Evolutionary conservation across 1,140 invertebrate genomes (phyloP).

Genomic region (roundworm (Caenorhabditis elegans)): DNA sequence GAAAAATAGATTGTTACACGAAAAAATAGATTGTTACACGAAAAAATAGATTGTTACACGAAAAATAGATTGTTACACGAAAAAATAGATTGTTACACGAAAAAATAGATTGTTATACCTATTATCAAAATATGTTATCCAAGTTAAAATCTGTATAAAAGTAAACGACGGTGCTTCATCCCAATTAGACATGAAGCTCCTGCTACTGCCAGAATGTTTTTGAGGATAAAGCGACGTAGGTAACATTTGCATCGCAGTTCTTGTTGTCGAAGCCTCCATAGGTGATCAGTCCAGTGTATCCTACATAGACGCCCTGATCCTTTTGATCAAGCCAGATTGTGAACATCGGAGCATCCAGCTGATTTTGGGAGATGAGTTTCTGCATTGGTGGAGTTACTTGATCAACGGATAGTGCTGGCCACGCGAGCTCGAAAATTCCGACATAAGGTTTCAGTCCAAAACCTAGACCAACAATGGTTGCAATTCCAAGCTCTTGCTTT

Average conservation of each 20-base stretch:
- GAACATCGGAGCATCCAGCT: slow-evolving; percentile 44
- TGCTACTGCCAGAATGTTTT: slow-evolving; percentile 48
- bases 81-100: too few relatives aligned
- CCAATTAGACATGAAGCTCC: too few relatives aligned
- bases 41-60: too few relatives aligned
- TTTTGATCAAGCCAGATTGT: slow-evolving; percentile 51
- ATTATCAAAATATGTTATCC: too few relatives aligned
- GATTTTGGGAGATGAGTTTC: slow-evolving; percentile 45
- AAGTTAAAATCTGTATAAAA: too few relatives aligned
- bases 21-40: too few relatives aligned
- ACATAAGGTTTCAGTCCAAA: slow-evolving; percentile 47
- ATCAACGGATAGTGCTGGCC: slow-evolving; percentile 46
- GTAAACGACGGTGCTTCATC: too few relatives aligned
- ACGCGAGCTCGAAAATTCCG: slow-evolving; percentile 50
- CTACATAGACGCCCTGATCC: too few relatives aligned
- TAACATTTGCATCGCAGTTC: slow-evolving; percentile 45
- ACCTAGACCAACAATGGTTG: slow-evolving; percentile 35
- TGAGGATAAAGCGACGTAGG: slow-evolving; percentile 44
- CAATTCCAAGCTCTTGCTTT: slow-evolving; percentile 42
- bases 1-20: too few relatives aligned
- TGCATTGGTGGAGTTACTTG: too few relatives aligned
- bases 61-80: too few relatives aligned
- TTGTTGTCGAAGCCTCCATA: slow-evolving; percentile 47
- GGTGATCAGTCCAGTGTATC: slow-evolving; percentile 47
- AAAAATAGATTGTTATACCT: too few relatives aligned